A percentile compares a stretch with the other conserved stretches of the same genome.
These are phyloP conservation scores for Apodemia mormo DNA, from an alignment of 2,888 invertebrate species.

Conservation along the genomic window DNA sequence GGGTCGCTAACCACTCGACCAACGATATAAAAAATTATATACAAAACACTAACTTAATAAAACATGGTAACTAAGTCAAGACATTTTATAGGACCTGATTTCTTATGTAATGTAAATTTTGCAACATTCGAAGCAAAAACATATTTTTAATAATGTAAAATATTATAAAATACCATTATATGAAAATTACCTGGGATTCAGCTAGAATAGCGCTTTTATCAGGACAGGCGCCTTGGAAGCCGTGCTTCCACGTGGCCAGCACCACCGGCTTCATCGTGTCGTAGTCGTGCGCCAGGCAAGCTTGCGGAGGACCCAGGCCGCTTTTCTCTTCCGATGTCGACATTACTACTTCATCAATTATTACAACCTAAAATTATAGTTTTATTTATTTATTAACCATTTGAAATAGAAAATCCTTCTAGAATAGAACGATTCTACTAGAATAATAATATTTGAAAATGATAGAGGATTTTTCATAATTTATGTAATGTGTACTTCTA, in stretches of 20 bases:
- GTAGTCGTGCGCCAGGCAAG: conserved; percentile 94
- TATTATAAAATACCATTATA: no score
- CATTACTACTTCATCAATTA: conserved; percentile 93
- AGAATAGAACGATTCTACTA: no score
- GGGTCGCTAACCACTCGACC: no score
- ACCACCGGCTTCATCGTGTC: conserved; percentile 96
- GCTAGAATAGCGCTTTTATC: conserved; percentile 94
- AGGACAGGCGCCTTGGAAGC: conserved; percentile 96
- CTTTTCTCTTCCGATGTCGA: conserved; percentile 90
- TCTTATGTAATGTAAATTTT: not conserved
- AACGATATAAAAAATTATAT: no score
- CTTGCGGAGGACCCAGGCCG: conserved; percentile 84
- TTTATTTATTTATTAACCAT: not conserved
- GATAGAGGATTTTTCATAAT: no score
- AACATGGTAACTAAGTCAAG: no score
- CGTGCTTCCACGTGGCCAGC: conserved; percentile 96
- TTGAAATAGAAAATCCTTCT: no score
- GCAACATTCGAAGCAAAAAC: no score
- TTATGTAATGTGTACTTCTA: no score
- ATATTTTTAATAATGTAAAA: no score
- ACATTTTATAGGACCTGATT: not conserved
- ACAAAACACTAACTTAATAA: no score
- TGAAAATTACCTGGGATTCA: conserved; percentile 86
- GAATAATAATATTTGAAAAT: no score
- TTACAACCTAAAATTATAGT: conserved; percentile 86